Evolutionary conservation across 2,888 invertebrate genomes (phyloP).

Genomic region (Spisula subtruncata): DNA sequence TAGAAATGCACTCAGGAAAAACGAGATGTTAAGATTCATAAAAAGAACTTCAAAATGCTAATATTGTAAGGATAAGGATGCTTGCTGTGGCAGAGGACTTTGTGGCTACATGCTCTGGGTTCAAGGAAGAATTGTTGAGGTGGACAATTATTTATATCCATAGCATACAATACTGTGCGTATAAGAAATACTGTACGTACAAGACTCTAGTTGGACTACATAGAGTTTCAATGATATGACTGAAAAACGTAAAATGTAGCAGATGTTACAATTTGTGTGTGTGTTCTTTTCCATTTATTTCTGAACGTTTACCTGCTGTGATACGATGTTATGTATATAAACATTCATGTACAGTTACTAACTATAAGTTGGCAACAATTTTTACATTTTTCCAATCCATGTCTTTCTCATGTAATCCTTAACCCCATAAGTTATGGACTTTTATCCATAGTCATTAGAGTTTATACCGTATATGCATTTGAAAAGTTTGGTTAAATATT

Average conservation of each 20-base stretch:
- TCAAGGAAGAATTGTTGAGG: background rate
- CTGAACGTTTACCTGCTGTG: conserved; percentile 67
- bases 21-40: conserved; percentile 23
- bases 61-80: conserved; percentile 19
- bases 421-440: conserved; percentile 53
- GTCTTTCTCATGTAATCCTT: conserved; percentile 65
- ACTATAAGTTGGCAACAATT: conserved; percentile 50
- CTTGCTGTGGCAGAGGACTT: background rate
- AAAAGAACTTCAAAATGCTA: background rate
- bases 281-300: conserved; percentile 57
- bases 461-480: conserved; percentile 25
- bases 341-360: conserved; percentile 55
- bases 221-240: conserved; percentile 1
- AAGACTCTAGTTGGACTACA: background rate
- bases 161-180: background rate
- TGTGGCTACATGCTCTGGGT: background rate
- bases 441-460: conserved; percentile 37
- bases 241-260: conserved; percentile 16
- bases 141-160: background rate
- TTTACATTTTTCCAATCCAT: conserved; percentile 65
- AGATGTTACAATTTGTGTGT: conserved; percentile 46
- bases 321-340: conserved; percentile 61
- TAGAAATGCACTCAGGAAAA: conserved; percentile 25
- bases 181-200: no score
- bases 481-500: conserved; percentile 24